Evolutionary conservation across 2,797 vertebrate species (phyloP), one percentile per base, ranked within the genome.

Genomic region (Darevskia mixta): DNA sequence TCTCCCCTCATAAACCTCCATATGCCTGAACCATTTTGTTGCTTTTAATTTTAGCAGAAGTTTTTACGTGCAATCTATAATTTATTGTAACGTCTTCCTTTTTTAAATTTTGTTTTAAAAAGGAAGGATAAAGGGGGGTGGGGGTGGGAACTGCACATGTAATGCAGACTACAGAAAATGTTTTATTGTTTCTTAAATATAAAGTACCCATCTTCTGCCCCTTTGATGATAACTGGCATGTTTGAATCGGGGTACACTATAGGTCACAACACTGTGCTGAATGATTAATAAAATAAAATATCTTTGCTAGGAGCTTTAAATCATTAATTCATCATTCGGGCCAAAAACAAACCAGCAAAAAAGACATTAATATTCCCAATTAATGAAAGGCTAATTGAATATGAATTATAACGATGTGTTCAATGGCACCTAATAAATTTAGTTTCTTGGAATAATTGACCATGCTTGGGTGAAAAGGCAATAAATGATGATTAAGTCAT

Each of bases 81-180:
- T 96, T 94, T 94, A 94, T 91, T 92, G 73, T 90, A 92, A 89
- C 90, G 91, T 95, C 82, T 93, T 95, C 87, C 92, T 92, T 89
- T 91, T 10, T 23, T 32, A 29, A 20, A 61, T 18, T 13, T 27
- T 43, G 64, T 64, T 85, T 77, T 87, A 88, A 91, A 89, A 87
- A 20, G 8, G 1, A 83, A 78, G 88, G 80, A 78, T 86, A 20
- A 23, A 6, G 25, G 58, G 6, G n/a, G 61, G 25, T 38, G 73
- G 81, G 72, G 58, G 83, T 38, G 49, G 85, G 75, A 41, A 76
- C 35, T 92, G 66, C 76, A 90, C 88, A 89, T 95, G 87, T 83
- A 90, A 87, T 81, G 80, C 87, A 86, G 89, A 87, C 35, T 86
- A 66, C 87, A 88, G 89, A 91, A 94, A 90, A 85, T 35, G 66